Evolutionary conservation across 2,888 invertebrate species (phyloP), one percentile per base, ranked within the genome.

Genomic region (Peribatodes rhomboidaria): DNA sequence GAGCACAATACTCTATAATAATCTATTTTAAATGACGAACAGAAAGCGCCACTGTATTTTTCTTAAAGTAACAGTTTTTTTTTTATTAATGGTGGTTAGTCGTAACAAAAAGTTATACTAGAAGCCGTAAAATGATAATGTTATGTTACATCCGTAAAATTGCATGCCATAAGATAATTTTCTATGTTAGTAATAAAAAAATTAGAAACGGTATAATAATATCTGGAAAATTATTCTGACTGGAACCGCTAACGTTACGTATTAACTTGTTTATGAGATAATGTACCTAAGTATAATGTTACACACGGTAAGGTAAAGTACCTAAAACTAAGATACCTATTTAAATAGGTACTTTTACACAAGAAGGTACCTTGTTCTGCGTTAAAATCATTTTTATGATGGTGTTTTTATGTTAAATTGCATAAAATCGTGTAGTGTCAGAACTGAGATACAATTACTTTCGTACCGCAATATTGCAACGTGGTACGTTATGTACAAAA

Each of bases 111-210:
- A 44, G 31, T 2, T 37, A 27, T 22, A n/a, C n/a, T 14, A 22
- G 11, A 11, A 18, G 11, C 20, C 41, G 7, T 31, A 31, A 41
- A 49, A 50, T 41, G 31, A 22, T 58, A 58, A 41, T 58, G 31
- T 33, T 13, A 41, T 16, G 11, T 18, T 31, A 33, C 31, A 50
- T 31, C 35, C 16, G 31, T 39, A 58, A 50, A 20, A 22, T 14
- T 52, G 35, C 50, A 41, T 59, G 52, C 27, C 27, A 59, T 52
- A 35, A 41, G 18, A 52, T 42, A 59, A 35, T 49, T 49, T 49
- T 47, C 27, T 27, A 27, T 35, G 33, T n/a, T n/a, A n/a, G n/a
- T 35, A 35, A n/a, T 37, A 58, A 49, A 31, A 41, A 50, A 33
- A 59, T 59, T 42, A 50, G 52, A 52, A 59, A 52, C 42, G 59